Percentiles rank a stretch among this genome's conserved stretches.
Evolutionary conservation across 2,888 invertebrate genomes (phyloP).

Genomic region (Andrena trimmerana): DNA sequence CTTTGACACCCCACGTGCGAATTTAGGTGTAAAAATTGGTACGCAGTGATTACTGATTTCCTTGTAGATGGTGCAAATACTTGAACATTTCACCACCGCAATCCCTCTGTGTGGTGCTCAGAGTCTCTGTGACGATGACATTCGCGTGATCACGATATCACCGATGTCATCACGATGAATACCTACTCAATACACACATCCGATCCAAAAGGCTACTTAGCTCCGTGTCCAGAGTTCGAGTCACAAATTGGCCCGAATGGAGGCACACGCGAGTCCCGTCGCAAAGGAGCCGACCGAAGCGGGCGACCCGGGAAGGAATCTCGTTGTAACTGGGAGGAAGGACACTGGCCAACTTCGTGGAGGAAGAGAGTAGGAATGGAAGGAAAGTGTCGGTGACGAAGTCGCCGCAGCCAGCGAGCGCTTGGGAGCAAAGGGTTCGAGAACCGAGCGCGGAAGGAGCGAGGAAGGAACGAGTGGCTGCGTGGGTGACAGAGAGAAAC

Average conservation of each 20-base stretch:
- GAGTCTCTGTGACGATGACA: no score
- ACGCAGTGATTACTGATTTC: neutral
- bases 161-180: no score
- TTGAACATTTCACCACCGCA: neutral
- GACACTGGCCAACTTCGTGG: slow-evolving; percentile 10
- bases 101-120: no score
- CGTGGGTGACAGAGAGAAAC: slow-evolving; percentile 31
- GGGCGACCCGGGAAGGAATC: neutral
- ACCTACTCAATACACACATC: no score
- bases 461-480: slow-evolving; percentile 5
- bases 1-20: neutral
- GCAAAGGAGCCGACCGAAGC: neutral
- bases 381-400: slow-evolving; percentile 18
- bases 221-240: slow-evolving; percentile 3
- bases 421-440: slow-evolving; percentile 19
- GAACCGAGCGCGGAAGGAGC: slow-evolving; percentile 29
- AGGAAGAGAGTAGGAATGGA: slow-evolving; percentile 11
- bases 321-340: slow-evolving; percentile 10
- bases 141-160: neutral
- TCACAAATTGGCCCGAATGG: slow-evolving; percentile 31
- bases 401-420: slow-evolving; percentile 7
- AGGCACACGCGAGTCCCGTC: neutral
- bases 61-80: neutral
- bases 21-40: neutral
- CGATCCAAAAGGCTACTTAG: no score